These are phyloP conservation scores for Oplegnathus fasciatus DNA, from an alignment of 2,113 vertebrate genomes.

Conservation along the genomic window DNA sequence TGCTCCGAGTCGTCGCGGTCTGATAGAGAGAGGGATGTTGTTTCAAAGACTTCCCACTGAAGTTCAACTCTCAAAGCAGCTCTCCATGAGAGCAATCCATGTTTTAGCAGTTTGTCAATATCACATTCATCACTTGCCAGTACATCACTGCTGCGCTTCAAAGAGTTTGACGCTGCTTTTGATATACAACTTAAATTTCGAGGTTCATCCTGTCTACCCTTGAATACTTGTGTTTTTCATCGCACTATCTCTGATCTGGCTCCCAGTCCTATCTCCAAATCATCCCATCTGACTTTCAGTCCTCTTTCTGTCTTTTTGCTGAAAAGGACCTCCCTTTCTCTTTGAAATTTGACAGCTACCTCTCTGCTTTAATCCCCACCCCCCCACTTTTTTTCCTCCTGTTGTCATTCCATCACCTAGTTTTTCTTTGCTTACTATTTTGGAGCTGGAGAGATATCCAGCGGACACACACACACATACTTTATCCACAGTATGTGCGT, in stretches of 20 bases:
- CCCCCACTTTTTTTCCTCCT: no score
- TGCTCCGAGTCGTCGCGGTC: not conserved
- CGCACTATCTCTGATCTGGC: conserved; percentile 33
- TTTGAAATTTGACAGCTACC: conserved; percentile 49
- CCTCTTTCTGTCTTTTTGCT: conserved; percentile 27
- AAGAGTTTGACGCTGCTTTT: conserved; percentile 47
- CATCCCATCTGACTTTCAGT: conserved; percentile 38
- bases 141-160: conserved; percentile 48
- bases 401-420: conserved; percentile 3
- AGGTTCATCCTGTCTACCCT: conserved; percentile 39
- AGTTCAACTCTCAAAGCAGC: conserved; percentile 38
- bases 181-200: conserved; percentile 53
- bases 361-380: not conserved
- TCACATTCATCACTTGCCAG: conserved; percentile 47
- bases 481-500: not conserved
- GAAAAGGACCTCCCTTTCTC: conserved; percentile 38
- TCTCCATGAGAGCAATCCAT: conserved; percentile 30
- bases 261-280: conserved; percentile 28
- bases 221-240: conserved; percentile 36
- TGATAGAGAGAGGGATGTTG: conserved; percentile 16
- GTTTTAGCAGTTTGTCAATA: conserved; percentile 67
- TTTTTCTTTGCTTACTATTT: conserved; percentile 21
- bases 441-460: not conserved
- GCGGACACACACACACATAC: not conserved
- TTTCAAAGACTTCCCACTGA: conserved; percentile 30